These are phyloP conservation scores for Koerneria pararmatus DNA, from an alignment of 2,888 invertebrate species.

Conservation along the genomic window DNA sequence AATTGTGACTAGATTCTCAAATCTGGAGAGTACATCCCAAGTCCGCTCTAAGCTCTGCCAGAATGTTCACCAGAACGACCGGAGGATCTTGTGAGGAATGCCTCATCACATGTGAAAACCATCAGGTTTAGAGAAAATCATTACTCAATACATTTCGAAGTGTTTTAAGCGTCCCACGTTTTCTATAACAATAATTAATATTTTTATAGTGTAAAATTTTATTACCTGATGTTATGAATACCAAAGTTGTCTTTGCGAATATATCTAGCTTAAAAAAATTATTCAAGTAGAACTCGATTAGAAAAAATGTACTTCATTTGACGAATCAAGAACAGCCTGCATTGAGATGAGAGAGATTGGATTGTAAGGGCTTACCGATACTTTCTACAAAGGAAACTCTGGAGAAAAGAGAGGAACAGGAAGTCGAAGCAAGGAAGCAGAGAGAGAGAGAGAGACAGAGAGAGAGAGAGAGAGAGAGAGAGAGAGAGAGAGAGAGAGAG, in stretches of 20 bases:
- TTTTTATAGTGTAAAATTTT: too few species aligned
- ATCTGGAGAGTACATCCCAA: constrained; percentile 22
- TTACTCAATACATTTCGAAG: too few species aligned
- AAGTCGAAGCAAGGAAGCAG: background rate
- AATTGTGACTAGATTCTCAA: constrained; percentile 13
- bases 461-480: constrained; percentile 15
- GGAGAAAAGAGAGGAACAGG: too few species aligned
- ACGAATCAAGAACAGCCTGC: background rate
- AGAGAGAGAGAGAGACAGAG: constrained; percentile 17
- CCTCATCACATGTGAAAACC: background rate
- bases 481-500: constrained; percentile 22
- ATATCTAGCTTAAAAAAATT: too few species aligned
- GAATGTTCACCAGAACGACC: constrained; percentile 20
- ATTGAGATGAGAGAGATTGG: background rate
- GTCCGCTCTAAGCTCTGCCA: constrained; percentile 15
- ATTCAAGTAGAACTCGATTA: too few species aligned
- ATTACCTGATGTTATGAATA: too few species aligned
- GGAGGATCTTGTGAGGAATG: constrained; percentile 22
- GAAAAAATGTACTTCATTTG: too few species aligned
- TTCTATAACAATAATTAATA: too few species aligned
- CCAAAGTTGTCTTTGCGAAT: too few species aligned
- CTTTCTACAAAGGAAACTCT: too few species aligned
- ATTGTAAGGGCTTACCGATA: too few species aligned
- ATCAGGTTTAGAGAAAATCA: constrained; percentile 10
- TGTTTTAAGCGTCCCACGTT: too few species aligned